A percentile compares a stretch with the other conserved stretches of the same genome.
phyloP scores from a whole-genome alignment of 1,140 invertebrate species.

The Saccostrea glomerata region DNA sequence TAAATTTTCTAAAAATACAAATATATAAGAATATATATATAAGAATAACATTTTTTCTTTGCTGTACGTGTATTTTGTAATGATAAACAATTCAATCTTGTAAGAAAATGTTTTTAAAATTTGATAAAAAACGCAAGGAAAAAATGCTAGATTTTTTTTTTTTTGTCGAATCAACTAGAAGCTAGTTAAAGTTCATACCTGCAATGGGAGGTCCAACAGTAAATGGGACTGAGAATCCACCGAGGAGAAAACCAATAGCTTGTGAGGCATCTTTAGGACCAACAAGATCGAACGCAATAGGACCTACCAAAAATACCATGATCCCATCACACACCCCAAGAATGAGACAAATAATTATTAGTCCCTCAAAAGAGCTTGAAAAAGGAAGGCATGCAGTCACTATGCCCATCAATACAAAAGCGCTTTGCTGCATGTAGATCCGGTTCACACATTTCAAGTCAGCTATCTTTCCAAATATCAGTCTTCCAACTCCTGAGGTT shows the following conservation, averaged over 20 bases:
- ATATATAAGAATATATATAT: too few species aligned
- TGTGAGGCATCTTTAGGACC: slow-evolving; percentile 91
- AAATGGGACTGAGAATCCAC: slow-evolving; percentile 91
- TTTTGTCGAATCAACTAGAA: too few species aligned
- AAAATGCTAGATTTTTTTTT: too few species aligned
- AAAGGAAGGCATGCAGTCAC: slow-evolving; percentile 88
- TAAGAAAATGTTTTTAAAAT: too few species aligned
- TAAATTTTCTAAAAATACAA: too few species aligned
- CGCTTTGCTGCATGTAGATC: slow-evolving; percentile 89
- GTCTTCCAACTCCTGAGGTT: slow-evolving; percentile 90
- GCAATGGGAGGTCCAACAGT: slow-evolving; percentile 93
- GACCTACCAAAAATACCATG: slow-evolving; percentile 93
- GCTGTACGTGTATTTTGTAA: neutral
- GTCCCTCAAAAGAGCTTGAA: slow-evolving; percentile 83
- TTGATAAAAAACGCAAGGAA: too few species aligned
- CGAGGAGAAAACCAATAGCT: slow-evolving; percentile 93
- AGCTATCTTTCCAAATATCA: slow-evolving; percentile 91
- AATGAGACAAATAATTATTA: slow-evolving; percentile 86
- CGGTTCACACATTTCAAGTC: slow-evolving; percentile 89
- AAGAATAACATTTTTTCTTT: too few species aligned
- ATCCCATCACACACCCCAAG: slow-evolving; percentile 96
- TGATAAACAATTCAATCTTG: too few species aligned
- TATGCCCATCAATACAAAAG: slow-evolving; percentile 90
- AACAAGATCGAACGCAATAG: slow-evolving; percentile 94
- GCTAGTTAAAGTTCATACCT: slow-evolving; percentile 78